These are phyloP conservation scores for Thereuonema tuberculata DNA, from an alignment of 1,140 invertebrate genomes.

Conservation along the genomic window DNA sequence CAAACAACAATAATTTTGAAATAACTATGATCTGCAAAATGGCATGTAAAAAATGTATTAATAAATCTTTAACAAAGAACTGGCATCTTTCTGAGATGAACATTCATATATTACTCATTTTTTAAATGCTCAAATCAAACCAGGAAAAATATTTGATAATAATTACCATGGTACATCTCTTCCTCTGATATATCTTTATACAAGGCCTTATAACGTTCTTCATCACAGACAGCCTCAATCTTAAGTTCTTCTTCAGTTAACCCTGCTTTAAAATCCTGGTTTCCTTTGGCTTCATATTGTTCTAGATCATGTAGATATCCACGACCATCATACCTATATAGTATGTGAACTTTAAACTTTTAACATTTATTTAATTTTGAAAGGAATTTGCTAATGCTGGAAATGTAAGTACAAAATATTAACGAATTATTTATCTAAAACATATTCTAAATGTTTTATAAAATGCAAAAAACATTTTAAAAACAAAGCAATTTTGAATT, in stretches of 20 bases:
- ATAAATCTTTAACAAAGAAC: too few relatives aligned
- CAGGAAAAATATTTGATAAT: too few relatives aligned
- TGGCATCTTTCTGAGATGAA: too few relatives aligned
- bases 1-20: too few relatives aligned
- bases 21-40: too few relatives aligned
- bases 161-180: slow-evolving; percentile 57
- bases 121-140: too few relatives aligned
- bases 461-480: background rate
- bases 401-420: background rate
- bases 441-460: background rate
- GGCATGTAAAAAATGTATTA: too few relatives aligned
- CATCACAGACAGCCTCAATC: slow-evolving; percentile 73
- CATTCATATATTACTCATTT: too few relatives aligned
- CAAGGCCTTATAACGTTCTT: slow-evolving; percentile 75
- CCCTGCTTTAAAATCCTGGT: slow-evolving; percentile 20
- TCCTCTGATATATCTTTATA: slow-evolving; percentile 74
- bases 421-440: background rate
- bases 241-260: slow-evolving; percentile 62
- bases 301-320: slow-evolving; percentile 68
- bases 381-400: too few relatives aligned
- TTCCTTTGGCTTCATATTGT: slow-evolving; percentile 44
- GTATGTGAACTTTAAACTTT: background rate
- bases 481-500: too few relatives aligned
- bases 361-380: background rate
- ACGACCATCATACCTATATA: slow-evolving; percentile 89